Evolutionary conservation across 1,140 invertebrate genomes (phyloP).

Genomic region (Maniola jurtina): DNA sequence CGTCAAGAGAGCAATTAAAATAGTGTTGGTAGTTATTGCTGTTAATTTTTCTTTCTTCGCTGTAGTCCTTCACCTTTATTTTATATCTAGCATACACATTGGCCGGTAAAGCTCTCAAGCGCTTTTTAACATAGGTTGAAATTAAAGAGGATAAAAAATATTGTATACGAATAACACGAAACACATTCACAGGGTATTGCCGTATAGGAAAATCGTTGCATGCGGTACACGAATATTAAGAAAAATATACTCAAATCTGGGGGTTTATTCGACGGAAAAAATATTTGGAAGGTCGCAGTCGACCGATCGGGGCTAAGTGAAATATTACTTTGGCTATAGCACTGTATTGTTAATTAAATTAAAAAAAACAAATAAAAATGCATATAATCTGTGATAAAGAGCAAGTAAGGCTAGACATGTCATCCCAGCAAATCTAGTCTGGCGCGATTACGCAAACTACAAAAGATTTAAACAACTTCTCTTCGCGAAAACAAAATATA

Average conservation of each 20-base stretch:
- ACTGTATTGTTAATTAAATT: constrained; percentile 31
- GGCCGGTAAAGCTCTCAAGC: no score
- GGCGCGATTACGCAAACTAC: background rate
- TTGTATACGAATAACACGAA: constrained; percentile 52
- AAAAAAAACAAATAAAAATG: constrained; percentile 24
- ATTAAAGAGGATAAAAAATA: constrained; percentile 31
- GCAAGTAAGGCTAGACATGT: constrained; percentile 33
- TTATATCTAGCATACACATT: no score
- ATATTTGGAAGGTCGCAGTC: constrained; percentile 61
- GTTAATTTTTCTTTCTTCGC: no score
- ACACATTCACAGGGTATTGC: constrained; percentile 54
- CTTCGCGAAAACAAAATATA: no score
- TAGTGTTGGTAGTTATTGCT: no score
- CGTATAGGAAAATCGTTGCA: constrained; percentile 49
- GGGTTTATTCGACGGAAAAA: constrained; percentile 45
- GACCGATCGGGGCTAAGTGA: constrained; percentile 48
- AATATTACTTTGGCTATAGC: constrained; percentile 38
- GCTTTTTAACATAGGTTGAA: constrained; percentile 38
- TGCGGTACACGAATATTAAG: constrained; percentile 48
- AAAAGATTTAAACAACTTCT: background rate
- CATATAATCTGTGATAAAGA: constrained; percentile 34
- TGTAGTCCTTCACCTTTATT: no score
- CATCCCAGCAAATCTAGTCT: constrained; percentile 31
- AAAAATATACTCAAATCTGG: constrained; percentile 35
- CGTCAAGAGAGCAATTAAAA: no score